phyloP scores from a whole-genome alignment of 2,113 vertebrate genomes.

The Hiodon tergisus region DNA sequence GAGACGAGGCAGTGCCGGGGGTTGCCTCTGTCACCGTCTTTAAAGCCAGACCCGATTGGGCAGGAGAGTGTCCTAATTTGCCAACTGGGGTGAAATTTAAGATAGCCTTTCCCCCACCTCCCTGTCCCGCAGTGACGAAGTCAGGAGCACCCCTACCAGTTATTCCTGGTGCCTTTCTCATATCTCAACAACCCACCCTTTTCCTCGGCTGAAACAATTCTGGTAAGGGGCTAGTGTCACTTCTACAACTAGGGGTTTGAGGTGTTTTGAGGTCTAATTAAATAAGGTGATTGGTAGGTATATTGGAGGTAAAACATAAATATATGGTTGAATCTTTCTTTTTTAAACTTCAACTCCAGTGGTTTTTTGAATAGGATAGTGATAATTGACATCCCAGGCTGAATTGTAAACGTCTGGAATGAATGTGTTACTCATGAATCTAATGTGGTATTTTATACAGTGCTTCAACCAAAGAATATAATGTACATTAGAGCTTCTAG shows the following conservation, averaged over 20 bases:
- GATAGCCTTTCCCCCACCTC: conserved; percentile 29
- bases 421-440: no score
- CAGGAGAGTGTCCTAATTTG: conserved; percentile 57
- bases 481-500: no score
- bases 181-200: conserved; percentile 19
- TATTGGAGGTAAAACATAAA: no score
- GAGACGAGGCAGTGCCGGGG: no score
- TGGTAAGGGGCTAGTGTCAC: conserved; percentile 47
- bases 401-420: no score
- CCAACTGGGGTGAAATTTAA: conserved; percentile 76
- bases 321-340: no score
- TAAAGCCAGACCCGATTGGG: conserved; percentile 43
- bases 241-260: neutral
- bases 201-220: conserved; percentile 23
- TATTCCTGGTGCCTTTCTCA: conserved; percentile 41
- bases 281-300: neutral
- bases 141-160: conserved; percentile 20
- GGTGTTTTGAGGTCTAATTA: neutral
- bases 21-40: no score
- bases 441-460: no score
- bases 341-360: no score
- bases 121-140: conserved; percentile 41
- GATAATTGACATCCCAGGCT: no score
- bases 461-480: no score
- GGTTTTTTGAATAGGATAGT: no score